Evolutionary conservation across 2,888 invertebrate genomes (phyloP).

Genomic region (Creontiades dilutus): DNA sequence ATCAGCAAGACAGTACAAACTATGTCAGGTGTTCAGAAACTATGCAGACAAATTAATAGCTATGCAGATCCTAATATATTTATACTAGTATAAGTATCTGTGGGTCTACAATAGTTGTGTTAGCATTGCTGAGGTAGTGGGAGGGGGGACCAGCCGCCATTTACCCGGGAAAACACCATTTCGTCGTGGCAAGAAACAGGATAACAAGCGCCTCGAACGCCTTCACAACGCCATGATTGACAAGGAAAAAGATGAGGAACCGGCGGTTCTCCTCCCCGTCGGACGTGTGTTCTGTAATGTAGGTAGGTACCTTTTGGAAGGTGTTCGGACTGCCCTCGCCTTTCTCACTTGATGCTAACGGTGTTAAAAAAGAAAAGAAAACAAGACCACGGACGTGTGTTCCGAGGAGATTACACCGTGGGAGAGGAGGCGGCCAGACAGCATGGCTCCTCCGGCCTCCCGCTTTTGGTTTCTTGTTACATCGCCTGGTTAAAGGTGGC

Average conservation of each 20-base stretch:
- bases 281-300: constrained; percentile 36
- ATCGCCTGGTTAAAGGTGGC: constrained; percentile 40
- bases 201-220: constrained; percentile 9
- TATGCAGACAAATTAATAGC: no score
- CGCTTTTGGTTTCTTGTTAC: constrained; percentile 38
- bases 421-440: constrained; percentile 49
- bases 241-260: constrained; percentile 44
- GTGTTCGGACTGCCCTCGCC: constrained; percentile 5
- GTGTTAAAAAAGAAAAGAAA: constrained; percentile 43
- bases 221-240: constrained; percentile 46
- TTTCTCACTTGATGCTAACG: constrained; percentile 49
- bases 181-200: constrained; percentile 23
- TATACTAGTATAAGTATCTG: no score
- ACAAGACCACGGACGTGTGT: constrained; percentile 59
- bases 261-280: constrained; percentile 35
- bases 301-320: constrained; percentile 9
- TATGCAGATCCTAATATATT: no score
- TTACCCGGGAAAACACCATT: constrained; percentile 48
- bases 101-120: background rate
- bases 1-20: no score
- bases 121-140: background rate
- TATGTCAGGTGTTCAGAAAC: no score
- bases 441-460: constrained; percentile 52
- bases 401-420: constrained; percentile 55
- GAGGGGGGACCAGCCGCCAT: background rate